Evolutionary conservation across 2,888 invertebrate genomes (phyloP).

Genomic region (Clusia tigrina): DNA sequence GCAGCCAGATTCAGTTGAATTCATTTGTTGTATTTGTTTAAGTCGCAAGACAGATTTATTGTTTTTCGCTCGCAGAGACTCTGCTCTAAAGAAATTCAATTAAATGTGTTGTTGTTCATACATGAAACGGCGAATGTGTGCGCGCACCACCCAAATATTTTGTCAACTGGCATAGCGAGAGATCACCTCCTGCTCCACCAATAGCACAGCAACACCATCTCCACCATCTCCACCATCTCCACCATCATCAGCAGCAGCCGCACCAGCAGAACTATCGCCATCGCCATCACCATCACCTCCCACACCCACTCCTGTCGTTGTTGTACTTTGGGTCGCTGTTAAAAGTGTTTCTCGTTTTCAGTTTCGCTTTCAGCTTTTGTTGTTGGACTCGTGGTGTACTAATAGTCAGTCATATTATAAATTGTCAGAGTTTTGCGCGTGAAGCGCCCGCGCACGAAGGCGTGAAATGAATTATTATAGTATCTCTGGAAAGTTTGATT

Average conservation of each 20-base stretch:
- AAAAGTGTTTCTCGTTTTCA: too few species aligned
- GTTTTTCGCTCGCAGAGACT: slow-evolving; percentile 6
- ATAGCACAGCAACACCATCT: not conserved
- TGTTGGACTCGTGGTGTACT: too few species aligned
- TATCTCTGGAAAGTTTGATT: slow-evolving; percentile 29
- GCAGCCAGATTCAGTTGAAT: not conserved
- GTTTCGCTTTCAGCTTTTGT: slow-evolving; percentile 9
- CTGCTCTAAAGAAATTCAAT: slow-evolving; percentile 27
- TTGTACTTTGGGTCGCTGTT: not conserved
- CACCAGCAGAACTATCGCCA: not conserved
- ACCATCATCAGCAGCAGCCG: not conserved
- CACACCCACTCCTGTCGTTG: too few species aligned
- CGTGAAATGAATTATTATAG: slow-evolving; percentile 39
- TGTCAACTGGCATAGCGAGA: not conserved
- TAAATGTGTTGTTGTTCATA: too few species aligned
- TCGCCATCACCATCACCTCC: not conserved
- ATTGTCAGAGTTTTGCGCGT: slow-evolving; percentile 5
- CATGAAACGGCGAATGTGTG: slow-evolving; percentile 6
- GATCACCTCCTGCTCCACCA: not conserved
- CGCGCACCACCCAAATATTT: not conserved
- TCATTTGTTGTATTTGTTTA: not conserved
- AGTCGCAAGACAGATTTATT: slow-evolving; percentile 27
- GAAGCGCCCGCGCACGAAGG: slow-evolving; percentile 42
- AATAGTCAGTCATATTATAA: slow-evolving; percentile 11
- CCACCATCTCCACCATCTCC: not conserved